Evolutionary conservation across 2,888 invertebrate species (phyloP), one percentile per base, ranked within the genome.

Genomic region (Idaea dimidiata): DNA sequence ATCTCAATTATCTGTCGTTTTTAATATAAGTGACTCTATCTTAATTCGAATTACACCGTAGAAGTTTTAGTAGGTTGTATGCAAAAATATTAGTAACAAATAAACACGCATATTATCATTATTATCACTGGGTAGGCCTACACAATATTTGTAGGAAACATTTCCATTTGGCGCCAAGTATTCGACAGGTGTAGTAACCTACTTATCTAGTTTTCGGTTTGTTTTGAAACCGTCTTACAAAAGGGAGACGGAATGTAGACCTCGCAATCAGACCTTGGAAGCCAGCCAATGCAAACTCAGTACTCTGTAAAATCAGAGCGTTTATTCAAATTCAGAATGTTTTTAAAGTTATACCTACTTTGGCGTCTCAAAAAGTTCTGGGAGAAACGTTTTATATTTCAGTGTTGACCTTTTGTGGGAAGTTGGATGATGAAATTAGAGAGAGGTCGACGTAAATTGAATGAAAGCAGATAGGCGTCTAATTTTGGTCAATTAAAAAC

Each of bases 211-310:
- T 43, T 10, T 43, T 10, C 10, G 43, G 17, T 18, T 56, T 56
- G 56, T 56, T 56, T 56, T 56, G 17, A 43, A 18, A 17, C 56
- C 56, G 43, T 14, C 43, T 43, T 43, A 56, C 18, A 56, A 56
- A 55, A 18, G 56, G 56, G 18, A 16, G 56, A 57, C 61, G 60
- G 33, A 17, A 62, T 53, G 64, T 18, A 56, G 60, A 60, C 61
- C 62, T 63, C 17, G 62, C 67, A 67, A 71, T 69, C 68, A 71
- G 62, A 61, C 58, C 57, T 67, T 69, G 71, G 71, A 65, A n/a
- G 10, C 0, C 8, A 56, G 71, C 68, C 69, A 69, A 55, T 58
- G 59, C 60, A 63, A 24, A 59, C 62, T 67, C 64, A 32, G 64
- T 59, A 59, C 62, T 67, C 64, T 24, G 64, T 59, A 43, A 24